Base-by-base conservation (phyloP, 1,140 invertebrate species). In the Drosophila punjabiensis region DNA sequence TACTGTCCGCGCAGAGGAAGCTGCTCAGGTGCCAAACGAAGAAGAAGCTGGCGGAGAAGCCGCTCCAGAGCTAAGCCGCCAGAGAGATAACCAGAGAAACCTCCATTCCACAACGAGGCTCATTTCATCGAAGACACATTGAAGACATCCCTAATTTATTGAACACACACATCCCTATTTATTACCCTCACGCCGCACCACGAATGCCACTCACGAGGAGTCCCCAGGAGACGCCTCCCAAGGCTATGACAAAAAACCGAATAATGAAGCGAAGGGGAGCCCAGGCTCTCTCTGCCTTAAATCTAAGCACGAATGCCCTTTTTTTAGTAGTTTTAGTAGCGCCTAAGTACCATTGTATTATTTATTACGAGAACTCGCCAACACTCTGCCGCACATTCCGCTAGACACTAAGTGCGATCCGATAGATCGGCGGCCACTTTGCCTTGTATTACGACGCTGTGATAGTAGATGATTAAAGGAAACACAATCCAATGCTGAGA, bases 361-460 rank as follows among this genome's bases (percentile, higher is more conserved):
- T 88, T 76, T 83, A 88, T 88, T 74, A 62, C 35, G 47, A 55
- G 61, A 79, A 65, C 79, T 68, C 79, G 64, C 59, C 20, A 41
- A 80, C 43, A 33, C 32, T 20, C 69, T 71, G 53, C 56, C 39
- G 59, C 63, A 82, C 76, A 82, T 79, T 82, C 74, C 43, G 59
- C 43, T 64, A 74, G 82, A 47, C n/a, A 59, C 35, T 79, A 82
- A 69, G 76, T 58, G 39, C 43, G 52, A 48, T 24, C 62, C 35
- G 13, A 52, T 64, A 4, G 52, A 35, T 55, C 52, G 52, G 53
- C 7, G 53, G 53, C 30, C 59, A 33, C 52, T 70, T 75, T 75
- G 77, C 84, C 77, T 74, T 87, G 84, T 87, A 87, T 87, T 87
- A 87, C 76, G 67, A 78, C 74, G 73, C 84, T 87, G 84, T 87